Base-by-base conservation (phyloP, 2,797 vertebrate genomes). In the Hephaestus fuliginosus region DNA sequence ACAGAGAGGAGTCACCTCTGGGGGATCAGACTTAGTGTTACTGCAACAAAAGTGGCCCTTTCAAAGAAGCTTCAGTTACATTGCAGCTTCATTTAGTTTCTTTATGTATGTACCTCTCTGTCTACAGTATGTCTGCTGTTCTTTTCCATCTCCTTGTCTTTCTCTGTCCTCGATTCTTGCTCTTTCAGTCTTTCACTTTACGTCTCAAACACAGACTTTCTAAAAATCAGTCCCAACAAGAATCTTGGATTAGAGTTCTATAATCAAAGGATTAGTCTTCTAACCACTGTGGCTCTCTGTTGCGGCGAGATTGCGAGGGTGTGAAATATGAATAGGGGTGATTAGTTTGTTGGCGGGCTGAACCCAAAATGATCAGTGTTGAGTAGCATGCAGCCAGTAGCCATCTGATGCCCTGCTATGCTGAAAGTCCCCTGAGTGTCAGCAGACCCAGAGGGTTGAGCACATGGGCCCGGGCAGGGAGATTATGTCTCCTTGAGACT, bases 401-500 rank as follows among this genome's bases (percentile, higher is more conserved):
- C 76, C 82, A 88, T 89, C 70, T 81, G 88, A 93, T 86, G 81
- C 75, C 33, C 74, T 80, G 82, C 76, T 78, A 78, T 81, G 85
- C 56, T 70, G 57, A 81, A 77, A 72, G 58, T 86, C 84, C 81
- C 74, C 72, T 52, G 81, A 83, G 85, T 86, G 83, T 88, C 86
- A 66, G 57, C 55, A 76, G 78, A 87, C 65, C 58, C 58, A 67
- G 62, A 70, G 78, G 73, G 71, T 58, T 62, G 44, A 70, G 64
- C 77, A 65, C 68, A 70, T 43, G 70, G 60, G 51, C 66, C 61
- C 57, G 9, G 49, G n/a, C 33, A 68, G 39, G 58, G 86, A 82
- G 85, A 89, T 91, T 76, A 84, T 64, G 78, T 85, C 84, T 92
- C 81, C 82, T 88, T 90, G 82, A 89, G 91, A 91, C 89, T 89